Evolutionary conservation across 2,888 invertebrate species (phyloP), one percentile per base, ranked within the genome.

Genomic region (Cryptops parisi): DNA sequence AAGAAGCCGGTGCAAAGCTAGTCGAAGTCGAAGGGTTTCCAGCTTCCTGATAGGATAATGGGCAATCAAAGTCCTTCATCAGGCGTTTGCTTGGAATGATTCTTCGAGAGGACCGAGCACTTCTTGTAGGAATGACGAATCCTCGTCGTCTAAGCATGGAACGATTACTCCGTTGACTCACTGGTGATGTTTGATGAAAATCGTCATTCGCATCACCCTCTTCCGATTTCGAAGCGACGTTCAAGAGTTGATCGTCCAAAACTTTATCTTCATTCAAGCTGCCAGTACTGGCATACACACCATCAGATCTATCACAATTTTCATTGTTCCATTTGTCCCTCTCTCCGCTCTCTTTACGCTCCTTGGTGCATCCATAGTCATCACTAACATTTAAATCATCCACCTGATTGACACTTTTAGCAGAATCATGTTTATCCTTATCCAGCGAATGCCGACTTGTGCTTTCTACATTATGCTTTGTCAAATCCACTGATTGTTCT

Each of bases 91-190:
- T 88, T 40, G 89, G 88, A 67, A 85, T 89, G 52, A 88, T 88
- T 43, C 86, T 83, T 59, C 89, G 76, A 3, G 86, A 86, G 41
- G 88, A 88, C 67, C 87, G 82, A 17, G 78, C 82, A 73, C 87
- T 88, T 62, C 84, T 77, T 46, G 81, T 77, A 19, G 88, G 88
- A 57, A 88, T 70, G 27, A 84, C 78, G 73, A 86, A 86, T 67
- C 50, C 38, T 26, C 50, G 38, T 40, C 53, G 46, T 9, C 43
- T 5, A 6, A n/a, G 17, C 5, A n/a, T 6, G 17, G 15, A 9
- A 9, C 33, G 33, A 15, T 33, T 33, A 6, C 15, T 15, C 6
- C 33, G 6, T 33, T 33, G 33, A 15, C 33, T 33, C 33, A 9
- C 15, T 33, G 33, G 33, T 9, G 33, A 9, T 33, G 6, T 33